Percentiles rank a stretch among this genome's conserved stretches.
Conservation (phyloP, 2,113 vertebrate genomes). For the Oncorhynchus masou region DNA sequence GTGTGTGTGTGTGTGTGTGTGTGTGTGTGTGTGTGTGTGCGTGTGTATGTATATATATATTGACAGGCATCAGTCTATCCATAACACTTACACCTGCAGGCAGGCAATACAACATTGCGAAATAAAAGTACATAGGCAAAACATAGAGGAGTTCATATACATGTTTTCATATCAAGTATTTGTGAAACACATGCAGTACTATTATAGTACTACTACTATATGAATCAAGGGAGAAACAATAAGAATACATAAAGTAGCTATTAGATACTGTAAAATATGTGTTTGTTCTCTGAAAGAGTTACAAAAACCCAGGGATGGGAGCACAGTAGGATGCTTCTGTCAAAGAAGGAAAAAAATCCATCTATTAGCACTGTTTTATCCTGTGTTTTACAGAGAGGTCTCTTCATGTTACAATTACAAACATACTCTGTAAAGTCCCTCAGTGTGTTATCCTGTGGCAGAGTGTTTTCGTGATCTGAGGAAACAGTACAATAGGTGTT, state of each 20-base stretch:
- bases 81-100: not conserved
- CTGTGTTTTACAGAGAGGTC: not conserved
- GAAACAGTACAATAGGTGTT: constrained; percentile 31
- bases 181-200: too few relatives aligned
- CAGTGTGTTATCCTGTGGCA: constrained; percentile 26
- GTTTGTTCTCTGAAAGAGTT: not conserved
- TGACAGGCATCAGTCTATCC: not conserved
- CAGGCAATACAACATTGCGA: not conserved
- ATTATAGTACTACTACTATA: too few relatives aligned
- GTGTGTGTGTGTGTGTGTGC: too few relatives aligned
- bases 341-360: not conserved
- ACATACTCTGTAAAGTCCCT: constrained; percentile 7
- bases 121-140: not conserved
- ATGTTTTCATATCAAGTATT: too few relatives aligned
- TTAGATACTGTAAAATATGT: too few relatives aligned
- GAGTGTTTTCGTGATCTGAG: constrained; percentile 20
- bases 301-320: not conserved
- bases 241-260: too few relatives aligned
- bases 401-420: constrained; percentile 4
- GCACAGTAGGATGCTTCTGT: not conserved
- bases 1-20: too few relatives aligned
- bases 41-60: not conserved
- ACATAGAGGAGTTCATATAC: too few relatives aligned
- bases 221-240: too few relatives aligned
- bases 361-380: not conserved